Percentiles rank a stretch among this genome's conserved stretches.
These are phyloP conservation scores for Hiodon tergisus DNA, from an alignment of 2,113 vertebrate genomes.

Conservation along the genomic window DNA sequence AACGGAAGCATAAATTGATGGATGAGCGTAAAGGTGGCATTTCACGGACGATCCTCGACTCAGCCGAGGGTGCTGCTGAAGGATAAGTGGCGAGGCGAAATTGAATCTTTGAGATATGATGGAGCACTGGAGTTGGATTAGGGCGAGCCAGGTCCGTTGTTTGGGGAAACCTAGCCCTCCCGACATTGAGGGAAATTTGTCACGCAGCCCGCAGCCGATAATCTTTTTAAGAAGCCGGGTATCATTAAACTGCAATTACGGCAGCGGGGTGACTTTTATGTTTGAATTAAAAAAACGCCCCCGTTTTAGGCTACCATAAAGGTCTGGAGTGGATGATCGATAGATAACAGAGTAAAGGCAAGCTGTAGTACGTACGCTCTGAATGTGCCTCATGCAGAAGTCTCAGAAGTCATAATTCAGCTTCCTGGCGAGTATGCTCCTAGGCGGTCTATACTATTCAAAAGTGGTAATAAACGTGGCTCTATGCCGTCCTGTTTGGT, in stretches of 20 bases:
- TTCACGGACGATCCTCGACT: neutral
- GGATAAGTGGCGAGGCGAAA: neutral
- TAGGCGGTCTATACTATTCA: no score
- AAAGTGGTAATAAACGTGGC: no score
- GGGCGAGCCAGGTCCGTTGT: neutral
- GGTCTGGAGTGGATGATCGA: neutral
- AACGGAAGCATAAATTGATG: neutral
- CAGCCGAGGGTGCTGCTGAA: neutral
- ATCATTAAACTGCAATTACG: conserved; percentile 1
- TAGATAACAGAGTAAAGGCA: neutral
- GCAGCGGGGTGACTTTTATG: neutral
- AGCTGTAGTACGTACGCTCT: neutral
- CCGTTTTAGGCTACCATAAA: neutral
- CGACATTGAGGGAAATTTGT: neutral
- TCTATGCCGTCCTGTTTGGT: neutral
- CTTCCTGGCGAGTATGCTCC: no score
- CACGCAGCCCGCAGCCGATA: neutral
- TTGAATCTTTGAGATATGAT: neutral
- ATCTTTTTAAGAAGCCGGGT: neutral
- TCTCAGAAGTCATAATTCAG: no score
- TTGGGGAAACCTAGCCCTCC: neutral
- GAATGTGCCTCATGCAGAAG: no score
- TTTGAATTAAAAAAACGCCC: conserved; percentile 5
- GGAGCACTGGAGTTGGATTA: neutral
- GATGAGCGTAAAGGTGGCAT: neutral